Conservation (phyloP, 1,140 invertebrate species). For the Euschistus heros region DNA sequence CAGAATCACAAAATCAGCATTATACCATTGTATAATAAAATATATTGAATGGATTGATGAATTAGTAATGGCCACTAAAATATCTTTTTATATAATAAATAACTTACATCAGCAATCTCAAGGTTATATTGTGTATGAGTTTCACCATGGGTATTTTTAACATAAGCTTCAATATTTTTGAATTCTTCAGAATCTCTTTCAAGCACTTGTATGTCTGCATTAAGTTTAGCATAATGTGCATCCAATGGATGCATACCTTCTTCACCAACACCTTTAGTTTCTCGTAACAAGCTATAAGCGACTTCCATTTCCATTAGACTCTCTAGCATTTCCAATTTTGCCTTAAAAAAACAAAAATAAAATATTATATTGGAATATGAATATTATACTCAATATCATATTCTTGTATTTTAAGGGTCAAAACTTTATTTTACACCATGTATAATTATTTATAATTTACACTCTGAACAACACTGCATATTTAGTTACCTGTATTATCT, state of each 20-base stretch:
- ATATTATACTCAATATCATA: slow-evolving; percentile 10
- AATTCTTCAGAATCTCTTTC: slow-evolving; percentile 64
- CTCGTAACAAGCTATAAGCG: slow-evolving; percentile 77
- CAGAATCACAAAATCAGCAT: too few relatives aligned
- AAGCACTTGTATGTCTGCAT: slow-evolving; percentile 67
- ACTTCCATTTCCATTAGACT: slow-evolving; percentile 88
- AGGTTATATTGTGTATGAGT: slow-evolving; percentile 71
- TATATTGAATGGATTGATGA: too few relatives aligned
- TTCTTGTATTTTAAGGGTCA: background rate
- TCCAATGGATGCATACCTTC: slow-evolving; percentile 60
- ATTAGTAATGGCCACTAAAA: too few relatives aligned
- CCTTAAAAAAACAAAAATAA: slow-evolving; percentile 34
- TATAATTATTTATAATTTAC: background rate
- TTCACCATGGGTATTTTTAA: slow-evolving; percentile 75
- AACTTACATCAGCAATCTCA: slow-evolving; percentile 54
- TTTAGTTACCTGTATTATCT: slow-evolving; percentile 58
- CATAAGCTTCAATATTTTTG: slow-evolving; percentile 60
- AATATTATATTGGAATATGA: background rate
- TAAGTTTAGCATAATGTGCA: slow-evolving; percentile 79
- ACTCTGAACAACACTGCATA: background rate
- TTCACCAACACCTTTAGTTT: slow-evolving; percentile 37
- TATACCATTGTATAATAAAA: too few relatives aligned
- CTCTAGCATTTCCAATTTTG: slow-evolving; percentile 84
- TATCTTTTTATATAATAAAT: too few relatives aligned
- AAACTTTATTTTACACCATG: background rate